Evolutionary conservation across 2,888 invertebrate genomes (phyloP), one percentile per base, ranked within the genome.

Genomic region (Euphydryas editha): DNA sequence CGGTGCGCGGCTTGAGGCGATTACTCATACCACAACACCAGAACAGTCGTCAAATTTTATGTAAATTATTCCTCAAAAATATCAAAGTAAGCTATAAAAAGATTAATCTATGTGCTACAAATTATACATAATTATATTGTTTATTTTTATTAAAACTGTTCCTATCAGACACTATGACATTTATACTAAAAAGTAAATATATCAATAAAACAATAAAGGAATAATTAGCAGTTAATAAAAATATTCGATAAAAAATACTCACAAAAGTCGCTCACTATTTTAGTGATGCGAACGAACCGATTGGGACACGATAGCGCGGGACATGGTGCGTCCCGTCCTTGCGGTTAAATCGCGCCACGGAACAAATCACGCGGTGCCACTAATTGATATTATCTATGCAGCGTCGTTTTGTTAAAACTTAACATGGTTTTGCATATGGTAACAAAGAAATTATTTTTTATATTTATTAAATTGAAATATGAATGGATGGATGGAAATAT

Each of bases 371-470:
- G 77, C 78, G 75, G 74, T 75, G 76, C 81, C 77, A 78, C 85
- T 88, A 87, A 88, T 88, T 87, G 87, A 88, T 88, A 77, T 86
- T 87, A 88, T 87, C 88, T 81, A 79, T 75, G 79, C 82, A 73
- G 74, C 73, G 71, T 58, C 59, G 58, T 68, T 62, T 62, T 60
- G 54, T 58, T 72, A 72, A 68, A 70, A 68, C 63, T 62, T 39
- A 65, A 71, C 62, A 59, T 39, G 62, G 51, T 61, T 46, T 57
- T 60, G 57, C 55, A 59, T 39, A 54, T 47, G 54, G 54, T 36
- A 54, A 54, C 54, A 54, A 36, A 36, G 54, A 54, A 54, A 17
- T 17, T 17, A 21, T 36, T 30, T 24, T 51, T 36, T 36, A 15
- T 36, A 36, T 15, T 54, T 36, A 21, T 21, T 54, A 4, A 4